Percentiles rank a stretch among this genome's conserved stretches.
Conservation (phyloP, 2,113 vertebrate genomes). For the Acrocephalus arundinaceus region DNA sequence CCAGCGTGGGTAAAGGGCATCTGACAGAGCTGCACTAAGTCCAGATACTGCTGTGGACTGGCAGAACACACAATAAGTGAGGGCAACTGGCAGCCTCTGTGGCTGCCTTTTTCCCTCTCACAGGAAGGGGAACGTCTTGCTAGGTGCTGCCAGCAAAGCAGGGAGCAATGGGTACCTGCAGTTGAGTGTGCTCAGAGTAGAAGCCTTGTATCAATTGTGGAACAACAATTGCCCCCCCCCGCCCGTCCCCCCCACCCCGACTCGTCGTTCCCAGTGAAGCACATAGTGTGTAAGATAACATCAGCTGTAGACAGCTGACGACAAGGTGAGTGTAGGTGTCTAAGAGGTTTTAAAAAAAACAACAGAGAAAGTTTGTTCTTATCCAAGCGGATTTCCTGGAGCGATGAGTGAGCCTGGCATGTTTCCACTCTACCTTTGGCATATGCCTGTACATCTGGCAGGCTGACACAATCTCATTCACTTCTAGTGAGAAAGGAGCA, state of each 20-base stretch:
- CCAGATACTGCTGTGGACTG: neutral
- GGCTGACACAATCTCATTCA: neutral
- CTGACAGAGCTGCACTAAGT: neutral
- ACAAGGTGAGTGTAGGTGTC: slow-evolving; percentile 14
- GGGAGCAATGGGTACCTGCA: neutral
- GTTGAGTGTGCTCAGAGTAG: neutral
- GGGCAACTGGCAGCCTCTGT: neutral
- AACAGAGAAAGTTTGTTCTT: slow-evolving; percentile 42
- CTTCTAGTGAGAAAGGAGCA: neutral
- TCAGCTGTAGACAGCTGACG: neutral
- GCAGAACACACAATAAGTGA: neutral
- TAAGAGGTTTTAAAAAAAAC: neutral
- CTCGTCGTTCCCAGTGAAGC: neutral
- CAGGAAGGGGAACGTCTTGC: neutral
- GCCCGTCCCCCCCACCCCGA: no score
- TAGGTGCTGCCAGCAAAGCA: neutral
- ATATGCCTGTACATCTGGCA: neutral
- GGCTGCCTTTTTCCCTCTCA: neutral
- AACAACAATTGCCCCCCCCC: neutral
- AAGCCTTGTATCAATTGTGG: neutral
- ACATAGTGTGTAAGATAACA: neutral
- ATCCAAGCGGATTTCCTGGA: slow-evolving; percentile 30
- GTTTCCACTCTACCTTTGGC: neutral
- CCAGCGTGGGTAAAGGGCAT: neutral
- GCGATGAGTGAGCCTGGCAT: neutral